Base-by-base conservation (phyloP, 2,113 vertebrate genomes). In the Phycodurus eques region DNA sequence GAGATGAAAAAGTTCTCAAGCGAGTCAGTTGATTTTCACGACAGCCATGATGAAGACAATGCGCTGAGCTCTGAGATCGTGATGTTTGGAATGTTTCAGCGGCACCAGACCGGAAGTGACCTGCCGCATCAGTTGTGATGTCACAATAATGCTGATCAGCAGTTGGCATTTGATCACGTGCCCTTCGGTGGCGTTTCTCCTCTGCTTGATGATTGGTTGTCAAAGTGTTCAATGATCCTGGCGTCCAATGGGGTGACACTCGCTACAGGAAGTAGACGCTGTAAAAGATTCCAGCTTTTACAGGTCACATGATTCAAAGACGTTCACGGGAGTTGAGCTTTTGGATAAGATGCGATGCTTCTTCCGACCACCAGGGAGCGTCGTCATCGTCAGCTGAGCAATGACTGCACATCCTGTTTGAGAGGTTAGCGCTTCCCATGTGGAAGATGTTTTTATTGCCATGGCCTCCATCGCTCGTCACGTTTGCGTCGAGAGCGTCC, bases 1-100 rank as follows among this genome's bases (percentile, higher is more conserved):
- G 8, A 74, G 85, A 87, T 83, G 61, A 80, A 87, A 82, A 76
- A 80, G 47, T 82, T 89, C 74, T 87, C 85, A 67, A 81, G 73
- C 85, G 87, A 87, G 56, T 66, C 64, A 46, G 12, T 12, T 47
- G 64, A 66, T 22, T 65, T 46, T 43, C 39, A 27, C n/a, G 19
- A 46, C 6, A 20, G 13, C 27, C 39, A n/a, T 20, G 39, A 44
- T 2, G 49, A 51, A 14, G 8, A 9, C 49, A n/a, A 11, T 54
- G 19, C 51, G 2, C 8, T 54, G 20, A 19, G 20, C 51, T 10
- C 19, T 8, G 20, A 19, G 5, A 6, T 8, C 15, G 35, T 6
- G 35, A 39, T 3, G 6, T 39, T 51, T 51, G 53, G 20, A 22
- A 54, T 6, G 51, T 20, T 54, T 54, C 51, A 9, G 51, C 8